These are phyloP conservation scores for Cephus rjabovi DNA, from an alignment of 2,888 invertebrate species.

Conservation along the genomic window DNA sequence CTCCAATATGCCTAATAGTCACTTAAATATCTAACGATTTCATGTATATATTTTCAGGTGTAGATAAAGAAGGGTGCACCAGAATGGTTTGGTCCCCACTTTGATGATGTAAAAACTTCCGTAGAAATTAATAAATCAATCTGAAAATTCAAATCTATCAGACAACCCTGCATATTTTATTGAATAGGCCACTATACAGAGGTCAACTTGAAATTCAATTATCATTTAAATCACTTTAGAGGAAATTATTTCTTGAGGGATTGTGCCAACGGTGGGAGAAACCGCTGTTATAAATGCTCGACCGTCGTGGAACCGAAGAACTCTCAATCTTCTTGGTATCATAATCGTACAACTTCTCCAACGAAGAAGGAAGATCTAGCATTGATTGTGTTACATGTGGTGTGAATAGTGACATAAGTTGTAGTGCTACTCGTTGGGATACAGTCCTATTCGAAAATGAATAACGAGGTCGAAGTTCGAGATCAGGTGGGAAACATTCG, in stretches of 20 bases:
- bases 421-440: slow-evolving; percentile 2
- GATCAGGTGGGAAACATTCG: slow-evolving; percentile 7
- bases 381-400: slow-evolving; percentile 6
- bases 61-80: neutral
- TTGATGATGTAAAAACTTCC: neutral
- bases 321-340: slow-evolving; percentile 1
- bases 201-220: slow-evolving; percentile 34
- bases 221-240: slow-evolving; percentile 32
- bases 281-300: slow-evolving; percentile 32
- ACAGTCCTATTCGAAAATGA: slow-evolving; percentile 20
- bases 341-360: neutral
- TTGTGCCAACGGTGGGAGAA: slow-evolving; percentile 13
- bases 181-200: slow-evolving; percentile 20
- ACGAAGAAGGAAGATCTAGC: neutral
- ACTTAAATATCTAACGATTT: neutral
- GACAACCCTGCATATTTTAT: slow-evolving; percentile 4
- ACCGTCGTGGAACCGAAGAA: neutral
- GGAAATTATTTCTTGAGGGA: slow-evolving; percentile 19
- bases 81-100: neutral
- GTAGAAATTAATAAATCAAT: neutral
- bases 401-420: slow-evolving; percentile 6
- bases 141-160: neutral
- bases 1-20: too few relatives aligned
- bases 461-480: slow-evolving; percentile 57
- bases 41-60: neutral